Base-by-base conservation (phyloP, 2,113 vertebrate species). In the Monopterus albus region DNA sequence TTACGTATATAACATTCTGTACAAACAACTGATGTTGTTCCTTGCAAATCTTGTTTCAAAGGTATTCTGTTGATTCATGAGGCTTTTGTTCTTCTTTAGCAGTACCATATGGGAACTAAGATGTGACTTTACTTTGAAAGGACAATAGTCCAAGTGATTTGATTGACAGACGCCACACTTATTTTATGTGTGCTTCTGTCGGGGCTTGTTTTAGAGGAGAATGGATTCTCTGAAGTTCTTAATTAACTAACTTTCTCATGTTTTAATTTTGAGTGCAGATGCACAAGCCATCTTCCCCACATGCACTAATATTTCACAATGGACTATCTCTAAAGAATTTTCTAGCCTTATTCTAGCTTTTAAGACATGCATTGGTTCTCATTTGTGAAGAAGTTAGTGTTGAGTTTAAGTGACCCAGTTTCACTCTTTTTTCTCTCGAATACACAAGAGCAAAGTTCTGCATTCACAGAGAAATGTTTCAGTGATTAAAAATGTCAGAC, bases 41-140 rank as follows among this genome's bases (percentile, higher is more conserved):
- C 78, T 86, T 61, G 73, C 81, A 88, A 89, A 83, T 87, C 78
- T 82, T 59, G 52, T 85, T 90, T 88, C 87, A 90, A 88, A 90
- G 87, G 75, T 83, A 62, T 51, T 83, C 56, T 0, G 47, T 84
- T 83, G 81, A 83, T 85, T 81, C 72, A 58, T 71, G 75, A 73
- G 61, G 61, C 83, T 68, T 87, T 91, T 88, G 82, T 89, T 91
- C 81, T 85, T 82, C 62, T 52, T 71, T 55, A 60, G 64, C 71
- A 13, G 75, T 53, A 58, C 83, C 87, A 70, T 87, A 87, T 87
- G 87, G 83, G 78, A 88, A 63, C 75, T 70, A 72, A 86, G 83
- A 88, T 85, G 82, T 61, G 76, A 38, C 67, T 63, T 72, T 40
- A 39, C 83, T 84, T 83, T 84, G 60, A 88, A 87, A 84, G 33